These are phyloP conservation scores for Clarias fuscus DNA, from an alignment of 2,797 vertebrate genomes.

Conservation along the genomic window DNA sequence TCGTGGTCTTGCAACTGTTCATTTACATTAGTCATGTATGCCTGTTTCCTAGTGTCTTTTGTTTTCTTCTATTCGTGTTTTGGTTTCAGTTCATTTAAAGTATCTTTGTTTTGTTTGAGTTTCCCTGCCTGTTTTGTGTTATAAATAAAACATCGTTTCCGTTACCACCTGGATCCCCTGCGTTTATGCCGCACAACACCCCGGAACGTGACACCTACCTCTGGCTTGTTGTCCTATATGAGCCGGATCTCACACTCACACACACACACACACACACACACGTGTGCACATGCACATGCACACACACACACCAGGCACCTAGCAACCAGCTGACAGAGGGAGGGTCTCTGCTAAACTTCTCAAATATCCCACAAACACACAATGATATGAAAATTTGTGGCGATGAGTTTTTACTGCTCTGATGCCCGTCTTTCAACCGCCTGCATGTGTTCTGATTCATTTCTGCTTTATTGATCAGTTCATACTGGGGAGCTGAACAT, in stretches of 20 bases:
- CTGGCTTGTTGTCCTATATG: slow-evolving; percentile 48
- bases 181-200: no score
- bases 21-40: no score
- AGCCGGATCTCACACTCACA: slow-evolving; percentile 24
- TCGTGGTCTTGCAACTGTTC: no score
- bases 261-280: slow-evolving; percentile 33
- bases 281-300: slow-evolving; percentile 35
- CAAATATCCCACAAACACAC: slow-evolving; percentile 45
- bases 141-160: no score
- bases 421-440: neutral
- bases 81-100: no score
- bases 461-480: neutral
- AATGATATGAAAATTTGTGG: neutral
- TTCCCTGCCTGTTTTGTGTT: no score
- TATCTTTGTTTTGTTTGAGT: no score
- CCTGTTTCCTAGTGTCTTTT: no score
- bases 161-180: no score
- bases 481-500: neutral
- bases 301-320: slow-evolving; percentile 37
- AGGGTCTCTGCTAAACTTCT: slow-evolving; percentile 47
- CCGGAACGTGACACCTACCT: no score
- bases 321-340: slow-evolving; percentile 45
- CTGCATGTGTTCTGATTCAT: neutral
- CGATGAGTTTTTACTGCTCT: neutral
- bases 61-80: no score